phyloP scores from a whole-genome alignment of 2,797 vertebrate species.

The Pantherophis alleghaniensis region DNA sequence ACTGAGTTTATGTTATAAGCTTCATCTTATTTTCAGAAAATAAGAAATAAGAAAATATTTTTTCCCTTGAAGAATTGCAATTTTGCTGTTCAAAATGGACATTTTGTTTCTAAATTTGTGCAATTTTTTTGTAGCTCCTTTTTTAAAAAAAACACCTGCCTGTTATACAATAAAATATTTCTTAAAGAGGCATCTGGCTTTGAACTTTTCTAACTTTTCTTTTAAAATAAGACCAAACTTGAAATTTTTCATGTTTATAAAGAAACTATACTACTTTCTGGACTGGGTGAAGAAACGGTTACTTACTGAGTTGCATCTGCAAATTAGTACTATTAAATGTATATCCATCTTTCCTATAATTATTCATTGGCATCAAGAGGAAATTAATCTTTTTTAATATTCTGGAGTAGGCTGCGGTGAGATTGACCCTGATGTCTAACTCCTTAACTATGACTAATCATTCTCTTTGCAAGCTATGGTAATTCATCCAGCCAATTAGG shows the following conservation, averaged over 20 bases:
- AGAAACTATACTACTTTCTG: background rate
- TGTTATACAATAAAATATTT: conserved; percentile 11
- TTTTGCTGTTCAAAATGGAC: background rate
- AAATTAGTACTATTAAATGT: background rate
- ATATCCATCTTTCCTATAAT: background rate
- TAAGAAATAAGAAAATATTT: background rate
- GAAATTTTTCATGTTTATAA: background rate
- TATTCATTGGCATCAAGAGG: background rate
- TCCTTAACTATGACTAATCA: background rate
- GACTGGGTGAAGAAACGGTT: background rate
- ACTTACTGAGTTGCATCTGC: background rate
- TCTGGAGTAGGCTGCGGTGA: background rate
- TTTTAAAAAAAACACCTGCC: background rate
- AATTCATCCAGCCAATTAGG: background rate
- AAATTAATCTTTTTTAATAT: background rate
- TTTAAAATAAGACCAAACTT: background rate
- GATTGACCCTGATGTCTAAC: background rate
- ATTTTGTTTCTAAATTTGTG: background rate
- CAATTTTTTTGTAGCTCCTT: background rate
- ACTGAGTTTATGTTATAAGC: background rate
- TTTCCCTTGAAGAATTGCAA: background rate
- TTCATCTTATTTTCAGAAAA: background rate
- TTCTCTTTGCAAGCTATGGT: background rate
- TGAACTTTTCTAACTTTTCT: background rate
- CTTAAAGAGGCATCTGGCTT: background rate